These are phyloP conservation scores for Dallia pectoralis DNA, from an alignment of 2,797 vertebrate genomes.

Conservation along the genomic window DNA sequence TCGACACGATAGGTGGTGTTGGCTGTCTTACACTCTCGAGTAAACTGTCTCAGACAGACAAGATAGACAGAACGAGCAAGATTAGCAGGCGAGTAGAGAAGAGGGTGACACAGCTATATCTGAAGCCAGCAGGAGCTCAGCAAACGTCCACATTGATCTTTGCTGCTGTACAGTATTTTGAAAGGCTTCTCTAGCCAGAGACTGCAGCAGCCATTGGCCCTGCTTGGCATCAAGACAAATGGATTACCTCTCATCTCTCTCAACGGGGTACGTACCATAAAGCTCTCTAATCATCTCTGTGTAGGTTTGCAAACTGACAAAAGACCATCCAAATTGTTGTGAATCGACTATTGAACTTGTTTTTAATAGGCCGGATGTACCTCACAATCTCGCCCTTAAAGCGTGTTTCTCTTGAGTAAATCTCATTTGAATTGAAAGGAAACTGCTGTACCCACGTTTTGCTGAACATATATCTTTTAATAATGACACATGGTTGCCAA, in stretches of 20 bases:
- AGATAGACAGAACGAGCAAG: neutral
- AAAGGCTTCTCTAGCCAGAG: constrained; percentile 56
- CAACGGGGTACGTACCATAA: constrained; percentile 55
- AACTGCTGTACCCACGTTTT: neutral
- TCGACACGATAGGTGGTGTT: constrained; percentile 65
- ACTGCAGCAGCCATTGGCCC: constrained; percentile 46
- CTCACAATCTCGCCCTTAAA: constrained; percentile 23
- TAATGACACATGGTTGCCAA: neutral
- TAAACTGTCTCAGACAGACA: constrained; percentile 62
- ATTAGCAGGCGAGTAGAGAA: neutral
- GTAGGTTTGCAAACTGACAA: constrained; percentile 60
- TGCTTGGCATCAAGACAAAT: constrained; percentile 61
- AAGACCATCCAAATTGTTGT: constrained; percentile 36
- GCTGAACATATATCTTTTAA: neutral
- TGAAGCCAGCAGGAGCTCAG: constrained; percentile 54
- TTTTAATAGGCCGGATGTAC: constrained; percentile 15
- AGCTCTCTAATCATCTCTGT: constrained; percentile 63
- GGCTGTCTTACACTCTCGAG: constrained; percentile 55
- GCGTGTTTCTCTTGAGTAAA: neutral
- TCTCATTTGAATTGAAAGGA: neutral
- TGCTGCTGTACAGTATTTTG: constrained; percentile 57
- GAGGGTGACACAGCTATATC: constrained; percentile 6
- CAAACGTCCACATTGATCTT: constrained; percentile 61
- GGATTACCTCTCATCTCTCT: constrained; percentile 42
- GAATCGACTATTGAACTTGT: neutral